These are phyloP conservation scores for Boleophthalmus pectinirostris DNA, from an alignment of 2,113 vertebrate species.

Conservation along the genomic window DNA sequence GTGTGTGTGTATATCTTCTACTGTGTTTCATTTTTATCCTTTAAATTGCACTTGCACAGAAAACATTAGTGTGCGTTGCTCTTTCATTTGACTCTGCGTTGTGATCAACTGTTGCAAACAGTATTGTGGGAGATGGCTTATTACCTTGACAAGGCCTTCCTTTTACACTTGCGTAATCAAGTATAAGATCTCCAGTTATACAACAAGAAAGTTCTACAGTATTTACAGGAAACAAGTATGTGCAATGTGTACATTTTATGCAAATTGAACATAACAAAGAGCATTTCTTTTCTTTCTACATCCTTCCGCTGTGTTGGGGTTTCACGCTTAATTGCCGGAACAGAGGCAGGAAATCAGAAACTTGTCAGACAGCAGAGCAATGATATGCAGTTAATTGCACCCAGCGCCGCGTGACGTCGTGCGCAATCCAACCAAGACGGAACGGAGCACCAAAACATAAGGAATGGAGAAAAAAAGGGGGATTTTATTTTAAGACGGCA, in stretches of 20 bases:
- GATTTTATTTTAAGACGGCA: not conserved
- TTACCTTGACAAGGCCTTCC: too few species aligned
- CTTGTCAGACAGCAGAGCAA: slow-evolving; percentile 53
- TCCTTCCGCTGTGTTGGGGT: slow-evolving; percentile 38
- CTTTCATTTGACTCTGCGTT: too few species aligned
- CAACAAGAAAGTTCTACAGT: too few species aligned
- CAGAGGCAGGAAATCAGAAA: slow-evolving; percentile 57
- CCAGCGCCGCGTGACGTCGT: not conserved
- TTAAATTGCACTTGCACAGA: too few species aligned
- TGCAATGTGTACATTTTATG: not conserved
- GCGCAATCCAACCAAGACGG: not conserved
- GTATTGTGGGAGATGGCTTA: too few species aligned
- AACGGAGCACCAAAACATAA: not conserved
- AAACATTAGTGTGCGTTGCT: too few species aligned
- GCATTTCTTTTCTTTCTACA: not conserved
- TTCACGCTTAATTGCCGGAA: slow-evolving; percentile 63
- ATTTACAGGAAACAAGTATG: not conserved
- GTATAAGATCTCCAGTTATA: too few species aligned
- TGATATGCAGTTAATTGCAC: slow-evolving; percentile 63
- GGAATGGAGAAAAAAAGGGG: not conserved
- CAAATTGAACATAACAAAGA: not conserved
- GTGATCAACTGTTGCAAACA: too few species aligned
- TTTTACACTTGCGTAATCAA: too few species aligned
- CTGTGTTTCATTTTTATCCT: too few species aligned
- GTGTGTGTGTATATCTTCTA: too few species aligned